Percentiles rank a stretch among this genome's conserved stretches.
These are phyloP conservation scores for Catostomus latipinnis DNA, from an alignment of 2,797 vertebrate species.

Conservation along the genomic window DNA sequence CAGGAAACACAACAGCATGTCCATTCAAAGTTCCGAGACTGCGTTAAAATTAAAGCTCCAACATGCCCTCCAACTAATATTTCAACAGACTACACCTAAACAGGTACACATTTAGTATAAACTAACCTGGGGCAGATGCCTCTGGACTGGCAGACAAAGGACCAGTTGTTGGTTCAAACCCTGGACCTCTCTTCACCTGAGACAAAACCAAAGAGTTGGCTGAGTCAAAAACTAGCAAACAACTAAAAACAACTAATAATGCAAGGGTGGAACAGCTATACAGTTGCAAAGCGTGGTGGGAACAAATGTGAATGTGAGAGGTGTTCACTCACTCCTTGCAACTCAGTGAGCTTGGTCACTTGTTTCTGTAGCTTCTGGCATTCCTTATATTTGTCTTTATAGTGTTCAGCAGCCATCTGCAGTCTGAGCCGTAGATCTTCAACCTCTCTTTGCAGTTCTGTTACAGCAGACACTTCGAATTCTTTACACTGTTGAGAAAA, in stretches of 20 bases:
- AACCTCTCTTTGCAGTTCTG: conserved; percentile 93
- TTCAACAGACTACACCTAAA: not conserved
- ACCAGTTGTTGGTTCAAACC: conserved; percentile 79
- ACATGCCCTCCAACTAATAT: not conserved
- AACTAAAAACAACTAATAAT: not conserved
- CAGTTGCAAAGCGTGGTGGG: not conserved
- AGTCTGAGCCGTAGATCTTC: conserved; percentile 97
- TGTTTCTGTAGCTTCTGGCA: conserved; percentile 97
- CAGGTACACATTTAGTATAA: not conserved
- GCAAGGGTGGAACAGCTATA: not conserved
- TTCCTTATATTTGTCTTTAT: conserved; percentile 98
- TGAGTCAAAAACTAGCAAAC: not conserved
- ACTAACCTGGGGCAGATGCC: conserved; percentile 85
- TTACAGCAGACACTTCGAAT: conserved; percentile 70
- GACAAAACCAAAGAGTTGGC: conserved; percentile 4
- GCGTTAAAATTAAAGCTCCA: not conserved
- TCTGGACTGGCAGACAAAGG: conserved; percentile 78
- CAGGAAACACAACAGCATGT: not conserved
- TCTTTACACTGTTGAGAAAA: conserved; percentile 69
- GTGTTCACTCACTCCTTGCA: conserved; percentile 83
- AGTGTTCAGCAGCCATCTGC: conserved; percentile 99
- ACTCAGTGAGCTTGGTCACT: conserved; percentile 88
- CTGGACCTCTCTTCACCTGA: conserved; percentile 77
- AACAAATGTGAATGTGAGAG: not conserved
- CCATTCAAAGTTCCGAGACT: not conserved